Conservation (phyloP, 2,113 vertebrate species). For the Ameiurus melas region DNA sequence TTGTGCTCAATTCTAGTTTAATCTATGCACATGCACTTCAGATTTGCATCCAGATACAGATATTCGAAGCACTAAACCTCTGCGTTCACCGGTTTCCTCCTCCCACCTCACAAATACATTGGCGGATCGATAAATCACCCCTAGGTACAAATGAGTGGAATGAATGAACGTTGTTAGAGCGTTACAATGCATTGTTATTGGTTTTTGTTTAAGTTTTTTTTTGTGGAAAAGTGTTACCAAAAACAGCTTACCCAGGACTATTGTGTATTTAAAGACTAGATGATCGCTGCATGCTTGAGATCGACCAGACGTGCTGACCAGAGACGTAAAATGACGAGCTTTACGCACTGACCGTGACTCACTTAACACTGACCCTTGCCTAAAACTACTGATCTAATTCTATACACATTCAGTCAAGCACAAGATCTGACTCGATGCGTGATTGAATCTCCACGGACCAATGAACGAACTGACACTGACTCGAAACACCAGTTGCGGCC, state of each 20-base stretch:
- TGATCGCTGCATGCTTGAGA: neutral
- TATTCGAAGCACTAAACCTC: neutral
- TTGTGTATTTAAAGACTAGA: neutral
- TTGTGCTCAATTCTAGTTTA: too few relatives aligned
- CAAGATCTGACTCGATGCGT: neutral
- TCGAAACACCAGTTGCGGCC: conserved; percentile 19
- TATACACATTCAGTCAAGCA: neutral
- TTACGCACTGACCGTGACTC: neutral
- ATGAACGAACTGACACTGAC: conserved; percentile 16
- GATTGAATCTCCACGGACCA: neutral
- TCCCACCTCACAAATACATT: neutral
- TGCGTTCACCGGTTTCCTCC: neutral
- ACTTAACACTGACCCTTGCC: neutral
- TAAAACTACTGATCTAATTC: conserved; percentile 3
- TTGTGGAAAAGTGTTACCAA: neutral
- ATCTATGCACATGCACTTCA: too few relatives aligned
- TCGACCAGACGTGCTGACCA: conserved; percentile 22
- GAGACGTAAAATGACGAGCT: neutral
- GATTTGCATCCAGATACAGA: neutral
- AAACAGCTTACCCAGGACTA: neutral
- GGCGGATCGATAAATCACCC: neutral
- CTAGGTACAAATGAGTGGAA: neutral
- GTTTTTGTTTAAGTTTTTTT: too few relatives aligned
- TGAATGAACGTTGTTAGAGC: neutral
- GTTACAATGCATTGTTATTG: neutral